Evolutionary conservation across 2,113 vertebrate species (phyloP).

Genomic region (Phycodurus eques): DNA sequence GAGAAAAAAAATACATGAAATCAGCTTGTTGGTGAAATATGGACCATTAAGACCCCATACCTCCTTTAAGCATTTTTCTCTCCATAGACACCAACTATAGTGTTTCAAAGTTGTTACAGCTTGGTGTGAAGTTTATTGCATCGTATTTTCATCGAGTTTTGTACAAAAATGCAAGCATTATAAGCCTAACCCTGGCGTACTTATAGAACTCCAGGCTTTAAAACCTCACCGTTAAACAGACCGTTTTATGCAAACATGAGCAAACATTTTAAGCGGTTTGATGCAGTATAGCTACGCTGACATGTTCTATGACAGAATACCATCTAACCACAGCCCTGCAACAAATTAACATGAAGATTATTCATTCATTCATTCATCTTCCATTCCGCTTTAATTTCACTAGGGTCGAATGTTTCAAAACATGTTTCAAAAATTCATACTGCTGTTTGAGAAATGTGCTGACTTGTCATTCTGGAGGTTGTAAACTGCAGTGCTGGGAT

Average conservation of each 20-base stretch:
- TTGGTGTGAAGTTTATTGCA: neutral
- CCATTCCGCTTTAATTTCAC: too few species aligned
- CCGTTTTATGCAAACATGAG: neutral
- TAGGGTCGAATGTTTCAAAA: neutral
- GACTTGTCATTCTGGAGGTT: neutral
- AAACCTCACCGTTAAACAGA: neutral
- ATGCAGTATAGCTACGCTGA: neutral
- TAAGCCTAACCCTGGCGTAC: neutral
- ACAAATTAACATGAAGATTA: too few species aligned
- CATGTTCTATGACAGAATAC: neutral
- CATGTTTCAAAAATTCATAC: neutral
- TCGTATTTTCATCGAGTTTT: neutral
- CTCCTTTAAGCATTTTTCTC: too few species aligned
- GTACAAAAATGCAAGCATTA: too few species aligned
- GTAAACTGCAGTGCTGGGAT: neutral
- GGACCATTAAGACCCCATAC: too few species aligned
- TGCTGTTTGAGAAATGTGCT: neutral
- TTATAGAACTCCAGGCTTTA: neutral
- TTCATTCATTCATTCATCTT: too few species aligned
- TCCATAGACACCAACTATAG: too few species aligned
- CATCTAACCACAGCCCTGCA: neutral
- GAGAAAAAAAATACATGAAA: too few species aligned
- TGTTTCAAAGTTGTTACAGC: neutral
- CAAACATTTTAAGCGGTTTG: neutral
- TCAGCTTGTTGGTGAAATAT: too few species aligned